Evolutionary conservation across 2,888 invertebrate species (phyloP).

Genomic region (Morpho helenor): DNA sequence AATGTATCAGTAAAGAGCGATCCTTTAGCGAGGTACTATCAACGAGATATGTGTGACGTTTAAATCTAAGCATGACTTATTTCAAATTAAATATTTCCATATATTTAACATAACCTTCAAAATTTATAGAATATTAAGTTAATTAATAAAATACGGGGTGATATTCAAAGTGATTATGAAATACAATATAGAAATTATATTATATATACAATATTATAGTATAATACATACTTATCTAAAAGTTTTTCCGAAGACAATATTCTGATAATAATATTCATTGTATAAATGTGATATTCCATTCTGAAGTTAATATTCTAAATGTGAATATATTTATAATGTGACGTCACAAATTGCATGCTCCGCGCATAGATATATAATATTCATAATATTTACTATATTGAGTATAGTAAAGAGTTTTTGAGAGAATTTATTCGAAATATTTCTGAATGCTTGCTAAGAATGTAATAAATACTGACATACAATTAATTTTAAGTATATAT

Average conservation of each 20-base stretch:
- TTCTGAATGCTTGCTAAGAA: slow-evolving; percentile 2
- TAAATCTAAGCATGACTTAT: no score
- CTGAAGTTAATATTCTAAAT: slow-evolving; percentile 12
- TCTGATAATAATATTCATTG: neutral
- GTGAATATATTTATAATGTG: slow-evolving; percentile 7
- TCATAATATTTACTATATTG: slow-evolving; percentile 15
- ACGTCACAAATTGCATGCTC: neutral
- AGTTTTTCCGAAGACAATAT: neutral
- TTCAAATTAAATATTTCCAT: no score
- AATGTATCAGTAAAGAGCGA: no score
- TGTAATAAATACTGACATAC: slow-evolving; percentile 7
- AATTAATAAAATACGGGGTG: no score
- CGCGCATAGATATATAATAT: slow-evolving; percentile 4
- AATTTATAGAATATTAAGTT: neutral
- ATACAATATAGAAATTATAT: neutral
- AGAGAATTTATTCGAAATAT: slow-evolving; percentile 2
- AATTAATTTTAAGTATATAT: neutral
- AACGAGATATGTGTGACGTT: no score
- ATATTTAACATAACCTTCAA: no score
- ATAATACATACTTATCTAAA: no score
- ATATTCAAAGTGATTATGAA: slow-evolving; percentile 2
- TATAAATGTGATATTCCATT: no score
- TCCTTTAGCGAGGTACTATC: no score
- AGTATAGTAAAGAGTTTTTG: slow-evolving; percentile 11
- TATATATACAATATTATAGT: neutral